Evolutionary conservation across 2,113 vertebrate species (phyloP), one percentile per base, ranked within the genome.

Genomic region (Mormyrus lacerda): DNA sequence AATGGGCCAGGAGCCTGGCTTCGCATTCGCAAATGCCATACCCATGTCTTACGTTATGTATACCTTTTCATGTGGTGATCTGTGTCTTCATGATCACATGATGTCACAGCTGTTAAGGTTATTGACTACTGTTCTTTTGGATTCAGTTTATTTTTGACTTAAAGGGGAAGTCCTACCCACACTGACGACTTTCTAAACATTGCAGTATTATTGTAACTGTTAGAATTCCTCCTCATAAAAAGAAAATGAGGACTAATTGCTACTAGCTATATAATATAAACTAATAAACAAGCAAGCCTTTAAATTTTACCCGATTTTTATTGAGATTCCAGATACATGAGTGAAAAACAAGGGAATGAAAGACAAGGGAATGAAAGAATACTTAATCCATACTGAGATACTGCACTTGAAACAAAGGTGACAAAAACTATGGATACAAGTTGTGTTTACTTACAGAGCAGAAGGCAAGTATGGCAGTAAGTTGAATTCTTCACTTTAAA

Each of bases 241-340:
- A 0, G 3, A 61, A 58, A 58, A 61, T n/a, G 61, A 69, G 61
- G 27, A 69, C 3, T 69, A 69, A 42, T 42, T 39, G n/a, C 11
- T 7, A 42, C 35, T 39, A 79, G 73, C 1, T 17, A 79, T 79
- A 39, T 79, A 39, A 19, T 39, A 17, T 79, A 7, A 17, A 79
- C 31, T 42, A 79, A 79, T 79, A 79, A 79, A 79, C 73, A 42
- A 13, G 13, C 73, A 79, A 42, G 19, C 5, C 35, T 79, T 79
- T 79, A n/a, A 73, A 55, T n/a, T 55, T 82, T 55, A 53, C 69
- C 83, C 87, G 84, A 83, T 89, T 87, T 93, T 92, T 91, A 91
- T 92, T 93, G 47, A 89, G 50, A 89, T 91, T 65, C 87, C 89
- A 85, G 73, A 42, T 79, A 79, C 73, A 79, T 1, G 42, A 79